Percentiles rank a stretch among this genome's conserved stretches.
Conservation (phyloP, 2,113 vertebrate species). For the Urocolius indicus region DNA sequence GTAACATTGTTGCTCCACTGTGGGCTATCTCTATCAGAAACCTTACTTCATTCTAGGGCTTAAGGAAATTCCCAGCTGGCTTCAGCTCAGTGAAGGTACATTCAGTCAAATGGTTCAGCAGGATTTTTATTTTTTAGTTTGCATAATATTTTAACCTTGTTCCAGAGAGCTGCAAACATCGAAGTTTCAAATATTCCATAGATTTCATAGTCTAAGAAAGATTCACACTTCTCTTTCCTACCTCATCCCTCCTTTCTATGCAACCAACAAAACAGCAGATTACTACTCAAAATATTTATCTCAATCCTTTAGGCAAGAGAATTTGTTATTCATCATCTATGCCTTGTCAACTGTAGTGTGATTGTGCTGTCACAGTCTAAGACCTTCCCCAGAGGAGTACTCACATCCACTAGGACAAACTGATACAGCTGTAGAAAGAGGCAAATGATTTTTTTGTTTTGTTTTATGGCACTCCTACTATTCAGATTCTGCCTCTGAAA, state of each 20-base stretch:
- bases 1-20: conserved; percentile 30
- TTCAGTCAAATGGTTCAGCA: background rate
- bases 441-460: background rate
- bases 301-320: background rate
- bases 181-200: background rate
- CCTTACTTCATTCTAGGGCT: background rate
- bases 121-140: conserved; percentile 15
- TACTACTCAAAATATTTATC: background rate
- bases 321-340: rapidly evolving
- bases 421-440: background rate
- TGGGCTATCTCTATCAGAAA: conserved; percentile 22
- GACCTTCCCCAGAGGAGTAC: background rate
- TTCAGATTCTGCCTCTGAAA: background rate
- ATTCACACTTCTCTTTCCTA: background rate
- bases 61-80: conserved; percentile 42
- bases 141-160: background rate
- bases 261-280: background rate
- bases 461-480: background rate
- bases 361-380: background rate
- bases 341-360: background rate
- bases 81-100: background rate
- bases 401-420: background rate
- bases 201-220: background rate
- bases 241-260: background rate
- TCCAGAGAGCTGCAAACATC: background rate